Evolutionary conservation across 2,113 vertebrate genomes (phyloP), one percentile per base, ranked within the genome.

Genomic region (Eubucco bourcierii): DNA sequence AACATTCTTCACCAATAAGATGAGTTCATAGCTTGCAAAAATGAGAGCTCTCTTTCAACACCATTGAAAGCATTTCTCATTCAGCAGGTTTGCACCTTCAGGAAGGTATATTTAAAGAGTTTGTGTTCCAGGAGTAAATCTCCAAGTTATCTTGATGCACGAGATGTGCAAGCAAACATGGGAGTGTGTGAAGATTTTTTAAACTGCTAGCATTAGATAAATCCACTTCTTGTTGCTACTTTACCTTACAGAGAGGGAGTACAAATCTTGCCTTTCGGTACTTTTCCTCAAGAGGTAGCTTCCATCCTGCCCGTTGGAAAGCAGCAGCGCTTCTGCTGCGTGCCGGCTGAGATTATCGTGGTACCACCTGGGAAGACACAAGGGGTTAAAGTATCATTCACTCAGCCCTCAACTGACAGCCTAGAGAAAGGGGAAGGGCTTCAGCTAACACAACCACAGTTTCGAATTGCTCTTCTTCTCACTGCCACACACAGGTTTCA

Each of bases 271-370:
- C 6, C 96, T 98, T 29, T 98, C 98, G 24, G 98, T 98, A 75
- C 99, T 99, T 91, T 98, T 99, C 84, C 99, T 98, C 75, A 99
- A 96, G 18, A 99, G 98, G 88, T 99, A 99, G 94, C 98, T 99
- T 28, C 99, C 99, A 46, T 99, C 99, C 6, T 78, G 73, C 17
- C 99, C 99, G 0, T 99, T 99, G 84, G 99, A 99, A 94, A 99
- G 96, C 76, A 99, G 98, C 15, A 99, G 98, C 0, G 99, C 99
- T 84, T 99, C 99, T 1, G 99, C 98, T 2, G 99, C 98, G 0
- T 99, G 99, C 0, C 99, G 98, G 3, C 98, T 98, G 50, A 99
- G 98, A 52, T 97, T 98, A 56, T 97, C 95, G 2, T 99, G 99
- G 81, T 99, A 99, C 99, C 99, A 99, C 85, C 99, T 99, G 66